Conservation (phyloP, 2,113 vertebrate genomes). For the Campylorhamphus procurvoides region DNA sequence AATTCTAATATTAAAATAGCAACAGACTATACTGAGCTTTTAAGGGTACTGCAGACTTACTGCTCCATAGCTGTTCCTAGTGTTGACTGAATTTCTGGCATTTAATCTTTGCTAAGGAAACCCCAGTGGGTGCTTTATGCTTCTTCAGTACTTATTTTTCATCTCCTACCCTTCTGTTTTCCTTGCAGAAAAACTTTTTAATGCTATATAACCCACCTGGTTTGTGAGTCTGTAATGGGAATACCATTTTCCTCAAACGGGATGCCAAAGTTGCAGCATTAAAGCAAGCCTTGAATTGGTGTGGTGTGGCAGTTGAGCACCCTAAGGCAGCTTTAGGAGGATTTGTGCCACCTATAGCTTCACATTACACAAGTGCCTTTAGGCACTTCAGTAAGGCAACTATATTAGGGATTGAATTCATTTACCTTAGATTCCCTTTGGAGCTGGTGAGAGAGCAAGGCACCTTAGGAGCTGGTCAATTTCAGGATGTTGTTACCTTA, state of each 20-base stretch:
- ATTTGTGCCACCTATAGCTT: constrained; percentile 8
- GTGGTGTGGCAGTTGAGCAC: neutral
- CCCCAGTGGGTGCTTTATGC: neutral
- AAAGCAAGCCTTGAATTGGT: neutral
- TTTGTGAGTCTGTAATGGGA: neutral
- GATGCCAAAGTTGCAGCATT: neutral
- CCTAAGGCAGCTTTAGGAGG: neutral
- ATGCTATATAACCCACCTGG: neutral
- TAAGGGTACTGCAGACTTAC: neutral
- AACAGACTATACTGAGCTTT: neutral
- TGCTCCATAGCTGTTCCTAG: neutral
- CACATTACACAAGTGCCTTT: neutral
- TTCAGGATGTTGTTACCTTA: neutral
- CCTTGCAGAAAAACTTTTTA: neutral
- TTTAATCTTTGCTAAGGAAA: constrained; percentile 27
- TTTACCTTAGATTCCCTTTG: neutral
- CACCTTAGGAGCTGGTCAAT: neutral
- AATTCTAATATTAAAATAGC: constrained; percentile 14
- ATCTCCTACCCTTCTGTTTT: constrained; percentile 12
- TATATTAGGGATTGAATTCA: neutral
- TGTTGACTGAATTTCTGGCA: neutral
- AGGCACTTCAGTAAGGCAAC: neutral
- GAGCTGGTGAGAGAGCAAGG: neutral
- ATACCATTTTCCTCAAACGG: neutral
- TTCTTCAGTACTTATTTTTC: neutral